Base-by-base conservation (phyloP, 2,888 invertebrate species). In the Enoplolaimus lenunculus region DNA sequence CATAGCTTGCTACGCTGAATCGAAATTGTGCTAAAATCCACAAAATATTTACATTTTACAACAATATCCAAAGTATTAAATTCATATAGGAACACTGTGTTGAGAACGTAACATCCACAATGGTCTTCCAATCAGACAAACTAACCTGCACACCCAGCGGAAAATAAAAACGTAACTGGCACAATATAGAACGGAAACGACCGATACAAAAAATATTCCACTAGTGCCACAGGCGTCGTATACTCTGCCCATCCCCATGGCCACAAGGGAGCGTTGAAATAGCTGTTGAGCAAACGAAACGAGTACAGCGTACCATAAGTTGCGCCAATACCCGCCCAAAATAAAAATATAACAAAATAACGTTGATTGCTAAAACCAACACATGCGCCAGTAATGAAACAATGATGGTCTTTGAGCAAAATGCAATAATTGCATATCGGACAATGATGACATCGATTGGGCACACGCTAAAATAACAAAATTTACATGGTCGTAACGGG, bases 301-400 rank as follows among this genome's bases (percentile, higher is more conserved):
- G 76, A 73, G 66, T 74, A 74, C 3, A 66, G 35, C 2, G 75
- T 72, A 1, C 75, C 76, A 60, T 77, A 73, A 7, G 71, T 31
- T 0, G 76, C 70, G 2, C 77, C 79, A 29, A 78, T 68, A n/a
- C 73, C 68, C 28, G 77, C 76, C 78, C 78, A 80, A 71, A 82
- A 76, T 28, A 79, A 76, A 71, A 81, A 81, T 0, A 81, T 77
- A 60, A 82, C 76, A 72, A 82, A 83, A 72, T 81, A 82, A 30
- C 82, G 76, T 75, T 82, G 83, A 75, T 82, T 83, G 70, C 81
- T 80, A 67, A 82, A 77, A 0, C 83, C 83, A 0, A 83, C 79
- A 73, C 83, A 83, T 34, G 79, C 80, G 16, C 77, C 79, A 1
- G 78, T 76, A 71, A 83, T 78, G 68, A 81, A 82, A 73, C 83